Evolutionary conservation across 2,888 invertebrate species (phyloP), one percentile per base, ranked within the genome.

Genomic region (Leptopilina syphax): DNA sequence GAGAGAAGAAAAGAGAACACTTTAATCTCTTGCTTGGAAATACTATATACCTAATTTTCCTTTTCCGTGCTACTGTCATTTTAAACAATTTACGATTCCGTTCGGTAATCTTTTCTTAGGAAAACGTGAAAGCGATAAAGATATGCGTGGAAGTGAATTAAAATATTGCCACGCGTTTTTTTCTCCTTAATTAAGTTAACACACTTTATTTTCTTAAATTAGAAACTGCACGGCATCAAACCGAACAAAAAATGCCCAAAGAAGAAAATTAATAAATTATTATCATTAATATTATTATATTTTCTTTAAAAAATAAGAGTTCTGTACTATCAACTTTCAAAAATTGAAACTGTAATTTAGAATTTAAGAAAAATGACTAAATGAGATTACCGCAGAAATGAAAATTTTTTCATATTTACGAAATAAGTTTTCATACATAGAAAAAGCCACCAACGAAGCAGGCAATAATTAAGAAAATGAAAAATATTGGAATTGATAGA

Each of bases 401-500:
- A 47, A 47, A 47, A 47, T 50, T 12, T 50, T 10, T 50, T 50
- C 50, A 50, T 50, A 50, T 50, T 10, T 50, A 50, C 10, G 12
- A 50, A 50, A 50, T 50, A 50, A 50, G 50, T 50, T 50, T 50
- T 50, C 50, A 50, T 50, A 50, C 7, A 44, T 50, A 60, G 34
- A 57, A 73, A 34, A 54, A 57, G 34, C 54, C 18, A n/a, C 73
- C 57, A 57, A 57, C 73, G 41, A 73, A 73, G 34, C 34, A 34
- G 57, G 73, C 34, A 34, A 57, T 73, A 73, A 73, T 73, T 60
- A 73, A 8, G 41, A 54, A 57, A 27, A 12, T 60, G 34, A 73
- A 73, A 73, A 73, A 73, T 73, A 13, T 57, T n/a, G 3, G 8
- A 73, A 57, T 73, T 73, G 73, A 41, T 41, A 57, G 73, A 73